Base-by-base conservation (phyloP, 2,797 vertebrate genomes). In the Danio aesculapii region DNA sequence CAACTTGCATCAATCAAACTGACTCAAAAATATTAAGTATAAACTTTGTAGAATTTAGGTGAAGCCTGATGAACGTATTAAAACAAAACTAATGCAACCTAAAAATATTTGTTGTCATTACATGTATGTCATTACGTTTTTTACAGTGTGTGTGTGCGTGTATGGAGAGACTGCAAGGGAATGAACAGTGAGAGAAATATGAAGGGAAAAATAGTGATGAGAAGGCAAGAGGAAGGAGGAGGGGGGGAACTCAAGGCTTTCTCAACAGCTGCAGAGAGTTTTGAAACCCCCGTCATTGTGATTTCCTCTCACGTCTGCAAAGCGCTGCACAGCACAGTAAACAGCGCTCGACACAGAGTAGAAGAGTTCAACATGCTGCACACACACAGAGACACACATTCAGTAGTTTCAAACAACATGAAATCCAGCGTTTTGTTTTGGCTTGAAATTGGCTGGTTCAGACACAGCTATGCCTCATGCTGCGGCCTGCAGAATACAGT, bases 251-350 rank as follows among this genome's bases (percentile, higher is more conserved):
- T 78, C 47, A 74, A 83, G 77, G 73, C 74, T 84, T 83, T 84
- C 81, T 84, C 81, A 86, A 86, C 83, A 86, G 83, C 85, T 86
- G 81, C 81, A 81, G 78, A 61, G 57, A 89, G 82, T 79, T 89
- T 86, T 88, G 68, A 53, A 62, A 78, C 81, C 63, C 76, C 66
- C 75, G 43, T 75, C 72, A 61, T 84, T 71, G 43, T 82, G 80
- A 80, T 82, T 83, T 81, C 77, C 85, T 69, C 75, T 84, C 59
- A 39, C 52, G n/a, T 79, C 61, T 72, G 57, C 86, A 83, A 61
- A 39, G 50, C 19, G 41, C 50, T 50, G n/a, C 68, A 75, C 52
- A 77, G 82, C 46, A 68, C 61, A 0, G 46, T 62, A 79, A 70
- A 68, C 66, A 67, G 61, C 61, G 59, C 55, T 73, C 41, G 30